Evolutionary conservation across 2,797 vertebrate genomes (phyloP), one percentile per base, ranked within the genome.

Genomic region (Pristis pectinata): DNA sequence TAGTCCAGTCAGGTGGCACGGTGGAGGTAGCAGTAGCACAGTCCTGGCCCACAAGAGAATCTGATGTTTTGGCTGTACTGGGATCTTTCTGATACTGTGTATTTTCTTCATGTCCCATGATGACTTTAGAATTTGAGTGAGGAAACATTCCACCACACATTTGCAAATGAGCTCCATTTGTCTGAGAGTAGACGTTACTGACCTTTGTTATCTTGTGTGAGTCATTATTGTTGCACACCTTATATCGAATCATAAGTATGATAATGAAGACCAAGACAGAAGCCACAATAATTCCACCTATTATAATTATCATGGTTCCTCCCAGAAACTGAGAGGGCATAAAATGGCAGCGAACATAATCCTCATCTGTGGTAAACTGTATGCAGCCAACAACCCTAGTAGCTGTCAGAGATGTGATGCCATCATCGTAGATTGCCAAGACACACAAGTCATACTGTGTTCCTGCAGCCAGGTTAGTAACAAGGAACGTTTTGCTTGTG

Each of bases 311-410:
- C 99, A 99, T 99, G 94, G 99, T 99, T 94, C 99, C 99, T 0
- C 99, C 99, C 95, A 99, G 97, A 97, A 99, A 99, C 97, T 99
- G 99, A 59, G 98, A 99, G 97, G 99, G 99, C 99, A 99, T 99
- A 95, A 99, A 99, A 95, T 99, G 99, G 96, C 99, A 99, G 95
- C 98, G 98, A 96, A 99, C 98, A 0, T 99, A 99, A 96, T 99
- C 99, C 4, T 99, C 98, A 96, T 99, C 98, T 0, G 99, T 99
- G 93, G 97, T 98, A 96, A 99, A 99, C 97, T 99, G 98, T n/a
- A 99, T 97, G 95, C 99, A 99, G 95, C 99, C 99, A 76, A 99
- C 98, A 34, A 99, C 98, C 1, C 99, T 97, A 0, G 99, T 99
- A 30, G 99, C 99, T 0, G 99, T 99, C 96, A 99, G 97, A 0